Percentiles rank a stretch among this genome's conserved stretches.
These are phyloP conservation scores for Deilephila porcellus DNA, from an alignment of 2,888 invertebrate species.

Conservation along the genomic window DNA sequence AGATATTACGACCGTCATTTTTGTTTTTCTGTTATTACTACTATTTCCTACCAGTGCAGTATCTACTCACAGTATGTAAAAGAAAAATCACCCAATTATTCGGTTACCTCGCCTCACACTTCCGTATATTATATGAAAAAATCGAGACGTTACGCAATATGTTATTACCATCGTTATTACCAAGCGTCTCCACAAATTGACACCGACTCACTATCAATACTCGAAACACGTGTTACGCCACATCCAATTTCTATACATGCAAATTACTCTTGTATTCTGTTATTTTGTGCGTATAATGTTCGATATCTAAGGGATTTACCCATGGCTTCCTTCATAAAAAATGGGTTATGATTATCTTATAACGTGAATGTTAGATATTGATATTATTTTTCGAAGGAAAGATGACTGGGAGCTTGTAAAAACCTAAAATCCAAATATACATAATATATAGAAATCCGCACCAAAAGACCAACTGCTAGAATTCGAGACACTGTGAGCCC, in stretches of 20 bases:
- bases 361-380: not conserved
- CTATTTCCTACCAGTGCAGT: too few relatives aligned
- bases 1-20: too few relatives aligned
- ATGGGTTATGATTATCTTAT: not conserved
- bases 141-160: not conserved
- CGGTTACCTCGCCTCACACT: too few relatives aligned
- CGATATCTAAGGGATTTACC: not conserved
- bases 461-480: too few relatives aligned
- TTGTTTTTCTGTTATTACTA: too few relatives aligned
- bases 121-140: not conserved
- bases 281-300: not conserved
- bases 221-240: slow-evolving; percentile 12
- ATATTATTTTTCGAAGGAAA: not conserved
- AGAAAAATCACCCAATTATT: too few relatives aligned
- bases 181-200: slow-evolving; percentile 3
- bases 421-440: too few relatives aligned
- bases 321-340: not conserved
- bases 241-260: slow-evolving; percentile 11
- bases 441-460: too few relatives aligned
- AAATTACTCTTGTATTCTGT: not conserved
- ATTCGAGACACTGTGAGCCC: too few relatives aligned
- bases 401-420: too few relatives aligned
- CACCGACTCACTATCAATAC: slow-evolving; percentile 6
- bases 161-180: slow-evolving; percentile 7
- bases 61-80: too few relatives aligned